phyloP scores from a whole-genome alignment of 2,888 invertebrate species.

The Brachycybe producta region DNA sequence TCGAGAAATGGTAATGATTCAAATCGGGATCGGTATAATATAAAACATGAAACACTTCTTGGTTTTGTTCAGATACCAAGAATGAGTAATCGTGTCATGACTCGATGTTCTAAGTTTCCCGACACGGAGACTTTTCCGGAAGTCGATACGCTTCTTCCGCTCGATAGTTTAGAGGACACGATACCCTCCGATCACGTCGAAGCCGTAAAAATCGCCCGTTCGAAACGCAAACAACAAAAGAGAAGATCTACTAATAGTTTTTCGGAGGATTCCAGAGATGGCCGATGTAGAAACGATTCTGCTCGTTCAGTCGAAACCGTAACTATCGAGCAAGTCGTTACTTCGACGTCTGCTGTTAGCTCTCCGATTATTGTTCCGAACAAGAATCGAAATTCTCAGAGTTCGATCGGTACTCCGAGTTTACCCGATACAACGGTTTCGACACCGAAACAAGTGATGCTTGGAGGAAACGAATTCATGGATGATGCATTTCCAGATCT shows the following conservation, averaged over 20 bases:
- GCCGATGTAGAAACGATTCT: background rate
- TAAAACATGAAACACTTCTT: background rate
- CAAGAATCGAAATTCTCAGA: too few species aligned
- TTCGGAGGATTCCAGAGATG: background rate
- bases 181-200: too few species aligned
- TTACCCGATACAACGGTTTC: too few species aligned
- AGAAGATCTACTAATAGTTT: background rate
- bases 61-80: background rate
- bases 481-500: constrained; percentile 12
- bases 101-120: constrained; percentile 6
- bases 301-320: too few species aligned
- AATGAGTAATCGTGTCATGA: constrained; percentile 6
- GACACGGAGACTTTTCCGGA: constrained; percentile 4
- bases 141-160: constrained; percentile 6
- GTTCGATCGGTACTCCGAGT: too few species aligned
- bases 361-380: background rate
- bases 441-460: too few species aligned
- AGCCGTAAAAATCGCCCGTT: background rate
- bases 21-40: background rate
- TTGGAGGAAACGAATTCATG: constrained; percentile 5
- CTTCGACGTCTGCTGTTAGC: too few species aligned
- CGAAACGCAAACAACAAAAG: background rate
- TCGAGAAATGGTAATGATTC: constrained; percentile 23
- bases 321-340: too few species aligned
- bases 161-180: too few species aligned